Evolutionary conservation across 2,888 invertebrate genomes (phyloP).

Genomic region (Neelides folsomi): DNA sequence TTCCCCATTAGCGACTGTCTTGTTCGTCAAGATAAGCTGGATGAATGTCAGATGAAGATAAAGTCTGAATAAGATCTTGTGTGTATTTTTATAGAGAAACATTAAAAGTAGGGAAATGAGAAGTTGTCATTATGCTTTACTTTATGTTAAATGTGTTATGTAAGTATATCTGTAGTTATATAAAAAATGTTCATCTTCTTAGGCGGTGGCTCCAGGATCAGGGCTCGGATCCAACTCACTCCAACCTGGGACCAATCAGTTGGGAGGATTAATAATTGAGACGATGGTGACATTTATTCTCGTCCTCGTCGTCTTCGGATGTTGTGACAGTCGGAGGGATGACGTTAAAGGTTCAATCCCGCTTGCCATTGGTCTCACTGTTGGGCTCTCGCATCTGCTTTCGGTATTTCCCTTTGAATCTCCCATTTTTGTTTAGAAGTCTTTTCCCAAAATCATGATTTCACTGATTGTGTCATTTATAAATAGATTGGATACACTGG

Average conservation of each 20-base stretch:
- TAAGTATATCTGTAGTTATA: slow-evolving; percentile 3
- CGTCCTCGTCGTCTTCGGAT: slow-evolving; percentile 30
- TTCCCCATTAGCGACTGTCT: too few relatives aligned
- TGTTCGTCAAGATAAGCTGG: too few relatives aligned
- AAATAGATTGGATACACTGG: slow-evolving; percentile 50
- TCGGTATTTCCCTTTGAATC: slow-evolving; percentile 45
- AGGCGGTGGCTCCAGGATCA: slow-evolving; percentile 12
- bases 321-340: slow-evolving; percentile 29
- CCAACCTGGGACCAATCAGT: slow-evolving; percentile 14
- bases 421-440: not conserved
- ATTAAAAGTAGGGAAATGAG: too few relatives aligned
- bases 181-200: not conserved
- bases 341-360: slow-evolving; percentile 51
- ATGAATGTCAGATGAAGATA: too few relatives aligned
- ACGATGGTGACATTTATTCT: slow-evolving; percentile 30
- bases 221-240: slow-evolving; percentile 25
- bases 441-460: slow-evolving; percentile 4
- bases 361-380: slow-evolving; percentile 74
- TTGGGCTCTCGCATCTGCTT: slow-evolving; percentile 69
- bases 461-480: not conserved
- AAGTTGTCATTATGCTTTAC: too few relatives aligned
- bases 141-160: too few relatives aligned
- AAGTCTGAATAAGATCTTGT: too few relatives aligned
- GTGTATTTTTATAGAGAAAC: too few relatives aligned
- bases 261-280: slow-evolving; percentile 28